Conservation (phyloP, 2,113 vertebrate genomes). For the Carassius auratus region DNA sequence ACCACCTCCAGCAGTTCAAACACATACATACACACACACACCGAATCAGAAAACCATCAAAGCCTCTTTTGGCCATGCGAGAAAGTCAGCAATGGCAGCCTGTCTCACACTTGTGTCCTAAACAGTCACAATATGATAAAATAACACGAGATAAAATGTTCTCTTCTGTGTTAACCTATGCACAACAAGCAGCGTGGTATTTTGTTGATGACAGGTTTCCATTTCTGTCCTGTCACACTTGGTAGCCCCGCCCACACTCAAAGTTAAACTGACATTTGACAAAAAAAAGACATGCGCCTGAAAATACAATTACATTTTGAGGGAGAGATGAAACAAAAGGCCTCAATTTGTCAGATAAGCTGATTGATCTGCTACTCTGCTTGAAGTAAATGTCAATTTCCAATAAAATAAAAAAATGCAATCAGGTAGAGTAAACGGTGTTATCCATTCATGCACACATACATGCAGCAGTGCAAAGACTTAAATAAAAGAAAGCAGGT, state of each 20-base stretch:
- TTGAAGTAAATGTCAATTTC: background rate
- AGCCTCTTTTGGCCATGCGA: background rate
- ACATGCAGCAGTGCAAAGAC: background rate
- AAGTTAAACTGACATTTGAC: background rate
- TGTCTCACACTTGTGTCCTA: background rate
- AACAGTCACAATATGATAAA: background rate
- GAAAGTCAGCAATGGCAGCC: background rate
- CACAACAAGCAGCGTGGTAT: background rate
- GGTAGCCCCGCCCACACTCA: background rate
- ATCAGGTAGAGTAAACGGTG: background rate
- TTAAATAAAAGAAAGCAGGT: background rate
- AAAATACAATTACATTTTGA: background rate
- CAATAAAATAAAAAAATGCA: background rate
- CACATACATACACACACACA: background rate
- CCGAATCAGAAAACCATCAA: background rate
- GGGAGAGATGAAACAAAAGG: background rate
- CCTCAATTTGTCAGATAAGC: background rate
- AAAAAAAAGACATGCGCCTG: background rate
- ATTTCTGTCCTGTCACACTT: background rate
- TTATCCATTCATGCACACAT: background rate
- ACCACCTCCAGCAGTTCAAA: background rate
- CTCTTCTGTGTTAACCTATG: background rate
- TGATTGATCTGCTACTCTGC: background rate
- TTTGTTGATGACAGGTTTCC: background rate
- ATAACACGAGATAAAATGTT: background rate